A percentile compares a stretch with the other conserved stretches of the same genome.
Evolutionary conservation across 2,797 vertebrate genomes (phyloP).

Genomic region (Acrocephalus scirpaceus): DNA sequence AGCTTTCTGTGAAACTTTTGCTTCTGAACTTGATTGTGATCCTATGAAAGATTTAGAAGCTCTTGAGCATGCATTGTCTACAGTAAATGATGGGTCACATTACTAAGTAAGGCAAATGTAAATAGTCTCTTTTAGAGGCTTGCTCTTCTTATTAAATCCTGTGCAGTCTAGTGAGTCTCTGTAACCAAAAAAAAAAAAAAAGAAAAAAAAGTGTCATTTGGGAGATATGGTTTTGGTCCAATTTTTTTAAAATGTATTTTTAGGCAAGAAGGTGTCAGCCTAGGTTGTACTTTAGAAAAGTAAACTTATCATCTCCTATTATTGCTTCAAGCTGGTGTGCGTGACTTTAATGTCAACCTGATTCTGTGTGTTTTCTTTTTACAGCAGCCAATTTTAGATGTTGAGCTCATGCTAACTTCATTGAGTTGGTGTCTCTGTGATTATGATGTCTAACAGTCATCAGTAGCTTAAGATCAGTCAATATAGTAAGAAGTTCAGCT

Average conservation of each 20-base stretch:
- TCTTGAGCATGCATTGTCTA: neutral
- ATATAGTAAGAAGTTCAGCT: neutral
- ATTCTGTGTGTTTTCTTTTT: neutral
- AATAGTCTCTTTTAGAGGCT: neutral
- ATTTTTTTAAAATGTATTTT: neutral
- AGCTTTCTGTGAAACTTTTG: neutral
- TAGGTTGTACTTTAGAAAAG: neutral
- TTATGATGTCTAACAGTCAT: neutral
- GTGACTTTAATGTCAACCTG: neutral
- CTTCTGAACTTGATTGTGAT: neutral
- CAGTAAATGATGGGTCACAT: neutral
- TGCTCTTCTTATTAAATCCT: neutral
- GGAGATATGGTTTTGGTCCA: accelerated
- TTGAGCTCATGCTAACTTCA: neutral
- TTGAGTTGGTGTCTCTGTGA: neutral
- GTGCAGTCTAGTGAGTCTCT: neutral
- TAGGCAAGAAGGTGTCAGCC: neutral
- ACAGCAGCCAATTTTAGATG: neutral
- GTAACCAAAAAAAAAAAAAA: neutral
- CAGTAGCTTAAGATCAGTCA: neutral
- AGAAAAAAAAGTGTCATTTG: neutral
- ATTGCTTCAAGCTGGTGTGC: neutral
- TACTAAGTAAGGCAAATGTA: neutral
- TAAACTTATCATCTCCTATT: accelerated
- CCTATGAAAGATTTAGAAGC: neutral